Evolutionary conservation across 1,140 invertebrate species (phyloP).

Genomic region (Sycophaga agraensis): DNA sequence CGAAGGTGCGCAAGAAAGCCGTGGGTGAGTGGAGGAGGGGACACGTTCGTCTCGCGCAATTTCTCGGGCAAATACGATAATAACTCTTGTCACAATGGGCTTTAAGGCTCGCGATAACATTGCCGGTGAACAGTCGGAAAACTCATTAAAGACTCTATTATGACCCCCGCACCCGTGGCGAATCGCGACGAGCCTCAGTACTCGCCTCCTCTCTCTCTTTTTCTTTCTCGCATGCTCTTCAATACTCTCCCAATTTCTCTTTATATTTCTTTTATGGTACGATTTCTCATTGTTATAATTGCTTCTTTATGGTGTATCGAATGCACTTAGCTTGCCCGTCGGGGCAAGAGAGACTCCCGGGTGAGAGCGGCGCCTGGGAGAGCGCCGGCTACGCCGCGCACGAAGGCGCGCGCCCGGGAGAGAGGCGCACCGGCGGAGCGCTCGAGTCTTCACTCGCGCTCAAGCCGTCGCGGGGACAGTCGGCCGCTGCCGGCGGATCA

Average conservation of each 20-base stretch:
- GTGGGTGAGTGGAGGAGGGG: neutral
- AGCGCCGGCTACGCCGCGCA: no score
- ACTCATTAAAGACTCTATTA: conserved; percentile 30
- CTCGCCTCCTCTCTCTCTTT: neutral
- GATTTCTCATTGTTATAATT: conserved; percentile 10
- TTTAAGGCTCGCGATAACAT: conserved; percentile 21
- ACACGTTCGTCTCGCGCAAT: conserved; percentile 18
- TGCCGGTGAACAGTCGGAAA: conserved; percentile 23
- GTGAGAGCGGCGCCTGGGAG: no score
- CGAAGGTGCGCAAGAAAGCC: conserved; percentile 11
- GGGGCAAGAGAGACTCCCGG: no score
- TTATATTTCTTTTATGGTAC: neutral
- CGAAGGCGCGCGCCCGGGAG: no score
- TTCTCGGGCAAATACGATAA: conserved; percentile 28
- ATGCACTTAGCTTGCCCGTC: no score
- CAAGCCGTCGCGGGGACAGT: no score
- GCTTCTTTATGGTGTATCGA: neutral
- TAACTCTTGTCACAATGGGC: conserved; percentile 30
- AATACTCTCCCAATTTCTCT: neutral
- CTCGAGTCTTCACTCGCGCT: no score
- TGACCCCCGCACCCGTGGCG: neutral
- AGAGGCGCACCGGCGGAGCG: no score
- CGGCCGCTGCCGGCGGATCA: no score
- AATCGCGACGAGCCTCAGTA: neutral
- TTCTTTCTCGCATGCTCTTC: neutral